Evolutionary conservation across 2,797 vertebrate species (phyloP).

Genomic region (Enteromius anoplus): DNA sequence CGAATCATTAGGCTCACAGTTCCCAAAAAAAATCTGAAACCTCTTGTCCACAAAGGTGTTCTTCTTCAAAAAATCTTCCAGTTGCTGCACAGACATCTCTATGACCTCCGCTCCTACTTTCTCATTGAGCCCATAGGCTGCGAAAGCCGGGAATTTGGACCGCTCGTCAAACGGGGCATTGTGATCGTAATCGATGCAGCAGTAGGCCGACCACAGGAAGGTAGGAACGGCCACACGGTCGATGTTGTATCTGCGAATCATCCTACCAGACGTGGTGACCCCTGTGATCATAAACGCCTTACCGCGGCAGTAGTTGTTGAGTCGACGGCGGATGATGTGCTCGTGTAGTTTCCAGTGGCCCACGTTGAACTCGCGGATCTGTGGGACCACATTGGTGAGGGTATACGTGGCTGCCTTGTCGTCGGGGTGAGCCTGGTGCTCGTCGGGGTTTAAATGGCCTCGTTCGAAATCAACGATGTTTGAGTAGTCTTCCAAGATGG

Average conservation of each 20-base stretch:
- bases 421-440: conserved; percentile 51
- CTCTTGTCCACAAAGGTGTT: conserved; percentile 68
- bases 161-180: conserved; percentile 51
- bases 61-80: conserved; percentile 73
- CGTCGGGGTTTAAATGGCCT: conserved; percentile 55
- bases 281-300: conserved; percentile 54
- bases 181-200: conserved; percentile 52
- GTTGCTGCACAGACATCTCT: conserved; percentile 67
- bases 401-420: conserved; percentile 60
- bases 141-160: conserved; percentile 54
- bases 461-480: conserved; percentile 42
- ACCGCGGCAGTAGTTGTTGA: conserved; percentile 60
- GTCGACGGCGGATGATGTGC: conserved; percentile 46
- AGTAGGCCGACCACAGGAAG: conserved; percentile 59
- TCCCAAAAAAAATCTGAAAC: conserved; percentile 73
- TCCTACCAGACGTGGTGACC: conserved; percentile 51
- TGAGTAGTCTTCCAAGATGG: conserved; percentile 55
- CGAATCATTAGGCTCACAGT: conserved; percentile 62
- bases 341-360: conserved; percentile 46
- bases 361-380: conserved; percentile 44
- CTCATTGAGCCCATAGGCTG: conserved; percentile 70
- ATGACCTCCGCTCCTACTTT: conserved; percentile 62
- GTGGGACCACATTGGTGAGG: conserved; percentile 60
- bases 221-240: conserved; percentile 54
- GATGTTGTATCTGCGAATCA: conserved; percentile 54